These are phyloP conservation scores for Hydrolagus affinis DNA, from an alignment of 2,113 vertebrate species.

Conservation along the genomic window DNA sequence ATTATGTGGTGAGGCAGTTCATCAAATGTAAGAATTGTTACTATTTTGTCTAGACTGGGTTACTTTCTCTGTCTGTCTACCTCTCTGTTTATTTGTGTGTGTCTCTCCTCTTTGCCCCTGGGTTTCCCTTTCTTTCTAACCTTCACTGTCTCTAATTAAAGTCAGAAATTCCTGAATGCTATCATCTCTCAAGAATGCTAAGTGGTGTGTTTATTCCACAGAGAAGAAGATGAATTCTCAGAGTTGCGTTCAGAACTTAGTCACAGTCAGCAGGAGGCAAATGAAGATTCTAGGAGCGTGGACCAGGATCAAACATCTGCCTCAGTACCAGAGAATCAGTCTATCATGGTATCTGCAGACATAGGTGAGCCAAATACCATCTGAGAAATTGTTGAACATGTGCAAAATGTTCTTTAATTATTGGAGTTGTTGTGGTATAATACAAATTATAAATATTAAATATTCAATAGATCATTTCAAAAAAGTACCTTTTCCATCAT, in stretches of 20 bases:
- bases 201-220: constrained; percentile 40
- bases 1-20: no score
- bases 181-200: not conserved
- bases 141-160: not conserved
- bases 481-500: no score
- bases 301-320: constrained; percentile 70
- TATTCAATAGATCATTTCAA: no score
- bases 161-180: not conserved
- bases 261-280: constrained; percentile 72
- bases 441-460: no score
- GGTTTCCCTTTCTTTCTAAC: not conserved
- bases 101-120: not conserved
- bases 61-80: no score
- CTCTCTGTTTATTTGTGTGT: no score
- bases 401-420: no score
- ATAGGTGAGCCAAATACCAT: constrained; percentile 57
- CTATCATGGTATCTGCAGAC: constrained; percentile 70
- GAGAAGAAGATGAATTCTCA: constrained; percentile 77
- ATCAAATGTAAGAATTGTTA: no score
- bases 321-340: constrained; percentile 73
- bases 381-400: no score
- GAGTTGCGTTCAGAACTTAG: constrained; percentile 73
- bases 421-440: no score
- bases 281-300: constrained; percentile 64
- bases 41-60: no score